Conservation (phyloP, 2,113 vertebrate species). For the Perccottus glenii region DNA sequence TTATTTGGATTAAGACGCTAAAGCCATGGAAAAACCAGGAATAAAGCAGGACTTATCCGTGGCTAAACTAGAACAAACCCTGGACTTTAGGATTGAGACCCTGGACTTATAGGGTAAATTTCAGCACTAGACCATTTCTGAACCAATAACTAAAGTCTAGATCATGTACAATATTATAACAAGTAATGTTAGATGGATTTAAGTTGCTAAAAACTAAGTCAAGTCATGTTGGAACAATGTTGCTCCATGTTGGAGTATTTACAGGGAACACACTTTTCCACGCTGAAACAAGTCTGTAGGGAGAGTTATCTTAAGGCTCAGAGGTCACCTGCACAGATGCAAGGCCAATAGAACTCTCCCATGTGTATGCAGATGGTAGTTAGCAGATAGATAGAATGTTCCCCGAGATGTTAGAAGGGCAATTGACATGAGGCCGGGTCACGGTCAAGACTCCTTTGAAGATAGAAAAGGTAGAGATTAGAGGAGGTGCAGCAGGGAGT, state of each 20-base stretch:
- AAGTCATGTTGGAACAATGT: no score
- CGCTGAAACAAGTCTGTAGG: background rate
- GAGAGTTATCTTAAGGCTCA: background rate
- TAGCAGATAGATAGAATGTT: background rate
- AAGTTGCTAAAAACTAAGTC: background rate
- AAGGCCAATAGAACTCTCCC: background rate
- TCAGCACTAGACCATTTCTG: no score
- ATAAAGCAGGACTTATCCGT: no score
- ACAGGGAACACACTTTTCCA: background rate
- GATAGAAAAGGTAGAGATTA: background rate
- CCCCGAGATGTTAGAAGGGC: background rate
- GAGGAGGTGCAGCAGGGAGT: background rate
- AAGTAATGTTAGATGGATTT: background rate
- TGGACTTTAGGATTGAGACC: no score
- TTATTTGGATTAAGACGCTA: no score
- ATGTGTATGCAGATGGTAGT: background rate
- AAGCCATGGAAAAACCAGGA: no score
- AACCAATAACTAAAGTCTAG: no score
- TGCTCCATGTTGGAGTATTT: background rate
- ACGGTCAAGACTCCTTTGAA: conserved; percentile 1
- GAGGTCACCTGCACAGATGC: no score
- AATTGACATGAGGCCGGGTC: background rate
- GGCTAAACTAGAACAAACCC: no score
- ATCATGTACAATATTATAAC: no score
- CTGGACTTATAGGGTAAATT: no score